Evolutionary conservation across 2,797 vertebrate genomes (phyloP), one percentile per base, ranked within the genome.

Genomic region (Hybognathus amarus): DNA sequence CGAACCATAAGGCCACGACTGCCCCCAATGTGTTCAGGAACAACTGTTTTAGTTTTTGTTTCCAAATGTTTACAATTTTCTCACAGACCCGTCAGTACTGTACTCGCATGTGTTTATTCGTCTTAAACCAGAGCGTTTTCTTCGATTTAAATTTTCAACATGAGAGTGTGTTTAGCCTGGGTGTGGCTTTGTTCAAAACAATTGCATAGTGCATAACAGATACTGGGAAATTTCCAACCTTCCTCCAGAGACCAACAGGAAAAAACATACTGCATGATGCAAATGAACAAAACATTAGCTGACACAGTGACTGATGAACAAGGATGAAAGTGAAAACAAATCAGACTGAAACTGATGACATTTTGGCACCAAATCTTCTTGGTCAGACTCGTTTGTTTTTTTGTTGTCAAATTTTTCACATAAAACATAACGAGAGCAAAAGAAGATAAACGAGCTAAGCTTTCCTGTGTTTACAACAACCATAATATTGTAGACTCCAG

Each of bases 161-260:
- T 17, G n/a, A 2, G 1, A 75, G 70, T 13, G 7, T 10, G 36
- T 38, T 75, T 66, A 22, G 42, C 2, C 73, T 64, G 69, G 75
- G 71, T 70, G 76, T 30, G 80, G 54, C 33, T 59, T 15, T 56
- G 36, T 45, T 67, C 27, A 63, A 70, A 42, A 85, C 80, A 87
- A 87, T 76, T 33, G 47, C 69, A 63, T 56, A 71, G 81, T 70
- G 75, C 50, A 18, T n/a, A 74, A 78, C 47, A 63, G 61, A 82
- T 50, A 74, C 78, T 84, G 79, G 76, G 70, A 73, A 45, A 85
- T 59, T 64, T 85, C 75, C 61, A 80, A 73, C 10, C 10, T 47
- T 18, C n/a, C 70, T 42, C 75, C 18, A 64, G 83, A 76, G 86
- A 77, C 64, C 20, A 50, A 85, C 61, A 80, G 54, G 79, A 69